Evolutionary conservation across 1,140 invertebrate genomes (phyloP).

Genomic region (Prorops nasuta): DNA sequence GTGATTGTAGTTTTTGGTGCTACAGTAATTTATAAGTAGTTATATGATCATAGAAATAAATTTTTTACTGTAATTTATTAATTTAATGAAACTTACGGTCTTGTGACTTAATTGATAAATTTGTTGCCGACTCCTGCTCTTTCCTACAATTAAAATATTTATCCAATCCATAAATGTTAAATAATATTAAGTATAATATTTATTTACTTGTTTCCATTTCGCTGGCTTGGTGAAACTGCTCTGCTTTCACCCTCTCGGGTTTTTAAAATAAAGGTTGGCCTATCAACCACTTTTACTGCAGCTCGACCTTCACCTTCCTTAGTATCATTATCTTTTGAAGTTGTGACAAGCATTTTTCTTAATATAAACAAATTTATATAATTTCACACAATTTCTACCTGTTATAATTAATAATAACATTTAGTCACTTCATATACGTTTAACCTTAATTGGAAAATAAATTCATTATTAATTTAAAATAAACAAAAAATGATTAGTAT

Average conservation of each 20-base stretch:
- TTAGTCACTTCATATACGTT: too few relatives aligned
- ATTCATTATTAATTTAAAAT: too few relatives aligned
- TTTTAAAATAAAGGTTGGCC: constrained; percentile 59
- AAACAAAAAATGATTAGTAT: too few relatives aligned
- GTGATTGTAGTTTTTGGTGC: constrained; percentile 12
- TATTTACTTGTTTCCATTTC: constrained; percentile 47
- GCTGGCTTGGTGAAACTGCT: constrained; percentile 54
- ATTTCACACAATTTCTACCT: too few relatives aligned
- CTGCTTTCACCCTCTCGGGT: constrained; percentile 57
- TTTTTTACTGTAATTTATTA: constrained; percentile 1
- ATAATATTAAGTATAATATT: constrained; percentile 1
- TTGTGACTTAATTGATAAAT: constrained; percentile 10
- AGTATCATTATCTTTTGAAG: constrained; percentile 38
- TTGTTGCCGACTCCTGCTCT: constrained; percentile 12
- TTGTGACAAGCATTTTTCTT: constrained; percentile 28
- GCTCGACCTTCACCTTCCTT: constrained; percentile 41
- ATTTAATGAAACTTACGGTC: constrained; percentile 14
- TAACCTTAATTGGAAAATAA: too few relatives aligned
- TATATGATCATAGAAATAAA: neutral
- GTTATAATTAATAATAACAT: too few relatives aligned
- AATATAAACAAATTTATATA: too few relatives aligned
- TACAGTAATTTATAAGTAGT: constrained; percentile 9
- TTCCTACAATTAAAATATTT: constrained; percentile 14
- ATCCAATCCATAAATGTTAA: neutral
- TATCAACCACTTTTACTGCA: constrained; percentile 44